phyloP scores from a whole-genome alignment of 2,113 vertebrate genomes.

The Limanda limanda region DNA sequence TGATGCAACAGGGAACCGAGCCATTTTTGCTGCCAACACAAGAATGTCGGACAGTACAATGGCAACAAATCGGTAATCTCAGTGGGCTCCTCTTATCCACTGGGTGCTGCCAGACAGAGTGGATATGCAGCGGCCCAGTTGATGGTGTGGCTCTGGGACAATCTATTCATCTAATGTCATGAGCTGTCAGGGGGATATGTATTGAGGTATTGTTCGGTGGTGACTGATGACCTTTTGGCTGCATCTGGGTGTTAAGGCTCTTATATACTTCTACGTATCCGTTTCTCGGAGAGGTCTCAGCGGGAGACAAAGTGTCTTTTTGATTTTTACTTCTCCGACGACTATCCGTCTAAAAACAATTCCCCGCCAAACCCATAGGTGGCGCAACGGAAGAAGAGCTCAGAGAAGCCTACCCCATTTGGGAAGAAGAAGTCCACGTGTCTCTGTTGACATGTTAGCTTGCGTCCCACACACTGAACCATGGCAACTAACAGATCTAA shows the following conservation, averaged over 20 bases:
- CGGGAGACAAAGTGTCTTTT: too few species aligned
- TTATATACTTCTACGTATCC: too few species aligned
- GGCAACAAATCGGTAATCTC: conserved; percentile 44
- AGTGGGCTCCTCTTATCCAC: conserved; percentile 29
- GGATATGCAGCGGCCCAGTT: conserved; percentile 13
- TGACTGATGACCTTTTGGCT: conserved; percentile 59
- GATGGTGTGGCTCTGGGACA: conserved; percentile 15
- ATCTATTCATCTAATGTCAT: conserved; percentile 37
- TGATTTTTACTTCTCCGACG: too few species aligned
- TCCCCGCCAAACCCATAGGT: too few species aligned
- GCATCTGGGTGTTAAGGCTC: conserved; percentile 23
- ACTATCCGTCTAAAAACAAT: too few species aligned
- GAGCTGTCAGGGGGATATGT: conserved; percentile 13
- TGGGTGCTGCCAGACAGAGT: conserved; percentile 24
- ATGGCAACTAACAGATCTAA: too few species aligned
- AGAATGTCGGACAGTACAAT: conserved; percentile 32
- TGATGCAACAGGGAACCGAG: conserved; percentile 34
- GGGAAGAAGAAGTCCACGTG: too few species aligned
- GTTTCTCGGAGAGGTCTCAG: too few species aligned
- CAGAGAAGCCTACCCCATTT: too few species aligned
- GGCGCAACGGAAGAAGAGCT: too few species aligned
- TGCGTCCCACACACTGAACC: too few species aligned
- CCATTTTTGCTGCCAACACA: conserved; percentile 40
- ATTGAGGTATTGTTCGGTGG: conserved; percentile 36
- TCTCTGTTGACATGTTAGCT: too few species aligned